Conservation (phyloP, 2,888 invertebrate species). For the Allolobophora icterica region DNA sequence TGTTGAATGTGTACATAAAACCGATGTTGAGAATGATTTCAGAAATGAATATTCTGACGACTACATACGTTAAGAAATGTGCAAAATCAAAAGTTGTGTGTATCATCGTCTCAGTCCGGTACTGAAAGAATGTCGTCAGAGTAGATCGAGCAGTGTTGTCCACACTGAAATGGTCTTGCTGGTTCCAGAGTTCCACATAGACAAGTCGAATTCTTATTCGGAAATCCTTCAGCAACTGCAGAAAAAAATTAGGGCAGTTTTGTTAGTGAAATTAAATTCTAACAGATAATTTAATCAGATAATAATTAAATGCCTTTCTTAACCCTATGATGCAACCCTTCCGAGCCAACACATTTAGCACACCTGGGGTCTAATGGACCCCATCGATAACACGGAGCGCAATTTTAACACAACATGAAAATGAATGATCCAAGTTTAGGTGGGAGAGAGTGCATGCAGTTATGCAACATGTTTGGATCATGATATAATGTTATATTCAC, state of each 20-base stretch:
- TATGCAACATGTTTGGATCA: too few species aligned
- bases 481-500: too few species aligned
- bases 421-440: too few species aligned
- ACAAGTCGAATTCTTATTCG: conserved; percentile 90
- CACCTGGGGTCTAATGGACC: too few species aligned
- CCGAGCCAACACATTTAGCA: too few species aligned
- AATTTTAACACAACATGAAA: too few species aligned
- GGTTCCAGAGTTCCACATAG: conserved; percentile 96
- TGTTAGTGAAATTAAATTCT: background rate
- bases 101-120: conserved; percentile 79
- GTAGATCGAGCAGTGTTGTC: conserved; percentile 86
- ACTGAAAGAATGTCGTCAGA: conserved; percentile 89
- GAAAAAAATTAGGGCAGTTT: conserved; percentile 48
- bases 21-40: background rate
- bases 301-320: background rate
- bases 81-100: conserved; percentile 80
- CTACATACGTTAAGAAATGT: conserved; percentile 84
- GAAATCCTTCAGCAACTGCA: conserved; percentile 88
- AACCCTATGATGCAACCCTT: too few species aligned
- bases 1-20: background rate
- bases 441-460: too few species aligned
- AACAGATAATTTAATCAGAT: background rate
- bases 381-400: too few species aligned
- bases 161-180: conserved; percentile 80
- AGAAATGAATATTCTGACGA: conserved; percentile 1